Evolutionary conservation across 2,797 vertebrate genomes (phyloP).

Genomic region (Odontamblyopus lacepedii): DNA sequence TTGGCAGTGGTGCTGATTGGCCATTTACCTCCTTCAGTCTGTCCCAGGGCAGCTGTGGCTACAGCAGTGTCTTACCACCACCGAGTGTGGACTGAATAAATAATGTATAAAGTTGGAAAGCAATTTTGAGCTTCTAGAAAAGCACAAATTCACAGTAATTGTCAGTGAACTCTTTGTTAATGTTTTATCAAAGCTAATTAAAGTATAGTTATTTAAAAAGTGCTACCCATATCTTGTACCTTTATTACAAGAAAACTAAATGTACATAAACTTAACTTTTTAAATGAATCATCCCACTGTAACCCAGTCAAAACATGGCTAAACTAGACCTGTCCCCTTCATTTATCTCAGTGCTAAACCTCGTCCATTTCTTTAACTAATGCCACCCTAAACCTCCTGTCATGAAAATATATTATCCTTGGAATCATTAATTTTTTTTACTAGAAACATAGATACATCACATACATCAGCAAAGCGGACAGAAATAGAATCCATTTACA

Average conservation of each 20-base stretch:
- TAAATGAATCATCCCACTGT: not conserved
- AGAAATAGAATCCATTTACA: slow-evolving; percentile 3
- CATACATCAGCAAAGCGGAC: not conserved
- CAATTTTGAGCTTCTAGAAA: no score
- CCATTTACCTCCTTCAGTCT: no score
- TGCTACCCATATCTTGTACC: not conserved
- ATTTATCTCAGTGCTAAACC: not conserved
- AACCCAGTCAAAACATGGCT: no score
- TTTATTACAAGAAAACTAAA: not conserved
- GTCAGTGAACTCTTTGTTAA: no score
- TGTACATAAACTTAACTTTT: not conserved
- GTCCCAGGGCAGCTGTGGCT: no score
- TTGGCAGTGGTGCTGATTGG: no score
- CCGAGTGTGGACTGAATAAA: no score
- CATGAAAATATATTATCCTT: not conserved
- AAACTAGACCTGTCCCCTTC: not conserved
- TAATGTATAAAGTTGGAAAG: no score
- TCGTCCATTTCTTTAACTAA: not conserved
- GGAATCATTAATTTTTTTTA: not conserved
- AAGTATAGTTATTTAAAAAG: no score
- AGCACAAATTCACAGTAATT: no score
- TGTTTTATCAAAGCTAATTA: no score
- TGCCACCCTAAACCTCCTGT: not conserved
- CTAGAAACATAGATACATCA: not conserved
- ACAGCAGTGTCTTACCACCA: no score